Base-by-base conservation (phyloP, 2,113 vertebrate species). In the Poeciliopsis turrubarensis region DNA sequence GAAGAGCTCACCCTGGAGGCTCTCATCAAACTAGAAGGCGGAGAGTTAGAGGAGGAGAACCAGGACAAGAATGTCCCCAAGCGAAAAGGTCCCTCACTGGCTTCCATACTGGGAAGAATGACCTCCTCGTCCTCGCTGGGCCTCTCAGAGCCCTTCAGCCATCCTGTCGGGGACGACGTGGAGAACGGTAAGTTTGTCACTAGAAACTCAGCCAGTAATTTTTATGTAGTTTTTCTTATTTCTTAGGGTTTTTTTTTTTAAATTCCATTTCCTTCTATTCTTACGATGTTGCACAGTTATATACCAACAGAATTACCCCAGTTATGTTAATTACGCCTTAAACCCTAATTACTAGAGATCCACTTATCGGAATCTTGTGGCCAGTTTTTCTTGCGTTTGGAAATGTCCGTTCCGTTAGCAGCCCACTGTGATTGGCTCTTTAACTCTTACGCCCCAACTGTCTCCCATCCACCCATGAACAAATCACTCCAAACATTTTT, bases 51-150 rank as follows among this genome's bases (percentile, higher is more conserved):
- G 22, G 78, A 73, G 0, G 71, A 79, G 4, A 91, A 10, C 51
- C 51, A 83, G 60, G 63, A 79, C 0, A 29, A 65, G 66, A 41
- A 22, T 0, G 4, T 65, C 5, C 44, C 62, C 0, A 79, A 73
- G 60, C 26, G 81, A 25, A 70, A 90, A 89, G 83, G 94, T 86
- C 72, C 96, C 26, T 0, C 96, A 1, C 86, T 99, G 85, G 95
- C 93, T 47, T 95, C 95, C 79, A 93, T 99, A 81, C 94, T 99
- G 0, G 98, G 97, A 0, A 94, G 95, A 0, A 94, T 99, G 79
- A 96, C 97, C 51, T 96, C 98, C 0, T 96, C 97, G 0, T 96
- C 97, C 81, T 97, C 96, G 29, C 95, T 99, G 75, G 96, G 97
- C 68, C 96, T 99, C 72, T 89, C 93, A 0, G 95, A 97, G 51